Conservation (phyloP, 2,113 vertebrate genomes). For the Strix uralensis region DNA sequence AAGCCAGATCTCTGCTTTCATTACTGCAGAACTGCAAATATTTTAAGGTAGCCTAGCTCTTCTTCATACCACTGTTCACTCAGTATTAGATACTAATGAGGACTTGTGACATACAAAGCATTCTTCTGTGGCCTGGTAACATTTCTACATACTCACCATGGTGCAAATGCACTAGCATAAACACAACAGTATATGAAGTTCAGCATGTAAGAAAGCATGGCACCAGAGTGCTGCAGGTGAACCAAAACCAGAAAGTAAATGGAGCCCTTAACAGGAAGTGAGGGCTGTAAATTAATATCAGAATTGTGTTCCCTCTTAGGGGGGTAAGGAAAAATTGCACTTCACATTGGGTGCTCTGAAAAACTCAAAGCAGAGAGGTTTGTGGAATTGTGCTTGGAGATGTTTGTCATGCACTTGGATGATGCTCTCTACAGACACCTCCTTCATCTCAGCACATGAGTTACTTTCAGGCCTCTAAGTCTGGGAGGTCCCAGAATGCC, state of each 20-base stretch:
- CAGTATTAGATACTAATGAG: background rate
- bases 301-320: background rate
- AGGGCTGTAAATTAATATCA: background rate
- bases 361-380: background rate
- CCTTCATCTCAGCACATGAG: background rate
- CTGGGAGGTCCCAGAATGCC: background rate
- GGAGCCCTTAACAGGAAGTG: background rate
- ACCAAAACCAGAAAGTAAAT: background rate
- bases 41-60: conserved; percentile 12
- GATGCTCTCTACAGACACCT: background rate
- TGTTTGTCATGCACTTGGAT: background rate
- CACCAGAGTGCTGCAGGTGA: background rate
- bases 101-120: background rate
- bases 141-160: background rate
- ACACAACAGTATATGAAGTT: background rate
- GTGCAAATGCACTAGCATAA: background rate
- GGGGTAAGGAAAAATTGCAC: background rate
- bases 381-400: background rate
- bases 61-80: background rate
- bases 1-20: background rate
- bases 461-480: rapidly evolving
- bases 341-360: background rate
- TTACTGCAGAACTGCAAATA: background rate
- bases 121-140: background rate
- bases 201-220: background rate